These are phyloP conservation scores for Sylvilagus floridanus DNA, from an alignment of 2,797 vertebrate genomes.

Conservation along the genomic window DNA sequence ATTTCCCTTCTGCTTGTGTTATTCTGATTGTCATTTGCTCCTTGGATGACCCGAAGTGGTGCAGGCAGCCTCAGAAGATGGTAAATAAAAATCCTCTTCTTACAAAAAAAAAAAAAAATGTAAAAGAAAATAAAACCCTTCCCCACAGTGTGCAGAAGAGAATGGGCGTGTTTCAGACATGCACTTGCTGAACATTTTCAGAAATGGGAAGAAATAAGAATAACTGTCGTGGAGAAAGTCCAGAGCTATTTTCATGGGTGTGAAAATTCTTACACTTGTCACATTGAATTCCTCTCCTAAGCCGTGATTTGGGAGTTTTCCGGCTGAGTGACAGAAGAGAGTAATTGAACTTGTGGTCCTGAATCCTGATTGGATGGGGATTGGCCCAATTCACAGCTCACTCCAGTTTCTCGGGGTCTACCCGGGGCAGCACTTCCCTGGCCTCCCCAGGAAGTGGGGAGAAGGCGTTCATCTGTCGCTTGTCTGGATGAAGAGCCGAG, in stretches of 20 bases:
- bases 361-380: constrained; percentile 44
- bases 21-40: background rate
- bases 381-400: background rate
- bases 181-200: constrained; percentile 54
- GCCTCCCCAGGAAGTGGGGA: background rate
- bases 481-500: background rate
- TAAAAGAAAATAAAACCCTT: background rate
- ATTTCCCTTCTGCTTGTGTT: background rate
- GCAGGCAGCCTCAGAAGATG: constrained; percentile 4
- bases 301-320: constrained; percentile 16
- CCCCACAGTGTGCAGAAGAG: background rate
- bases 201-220: constrained; percentile 51
- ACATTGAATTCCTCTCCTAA: constrained; percentile 47
- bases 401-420: background rate
- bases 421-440: background rate
- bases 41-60: background rate
- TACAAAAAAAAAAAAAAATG: background rate
- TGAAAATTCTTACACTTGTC: constrained; percentile 19
- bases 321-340: background rate
- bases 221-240: constrained; percentile 17
- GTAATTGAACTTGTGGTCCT: constrained; percentile 43
- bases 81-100: background rate
- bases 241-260: constrained; percentile 12
- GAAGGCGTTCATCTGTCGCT: background rate
- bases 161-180: background rate